Conservation (phyloP, 2,797 vertebrate species). For the Parambassis ranga region DNA sequence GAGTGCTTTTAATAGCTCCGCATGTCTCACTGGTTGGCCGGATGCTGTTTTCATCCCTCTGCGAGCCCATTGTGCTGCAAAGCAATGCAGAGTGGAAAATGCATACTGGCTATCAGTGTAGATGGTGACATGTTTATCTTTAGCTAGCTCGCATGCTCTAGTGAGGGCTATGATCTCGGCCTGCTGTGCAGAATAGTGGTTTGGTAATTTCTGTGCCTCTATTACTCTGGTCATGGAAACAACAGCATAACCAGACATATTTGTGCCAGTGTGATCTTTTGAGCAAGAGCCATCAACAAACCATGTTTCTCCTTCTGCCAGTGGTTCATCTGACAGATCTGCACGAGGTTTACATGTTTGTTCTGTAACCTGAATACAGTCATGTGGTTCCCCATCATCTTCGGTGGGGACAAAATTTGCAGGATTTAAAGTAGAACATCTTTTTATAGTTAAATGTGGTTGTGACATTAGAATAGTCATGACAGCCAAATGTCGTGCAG, state of each 20-base stretch:
- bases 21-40: too few species aligned
- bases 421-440: too few species aligned
- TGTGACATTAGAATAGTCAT: too few species aligned
- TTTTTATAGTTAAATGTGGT: too few species aligned
- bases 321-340: too few species aligned
- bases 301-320: rapidly evolving
- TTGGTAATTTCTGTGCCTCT: neutral
- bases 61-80: neutral
- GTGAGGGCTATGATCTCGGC: neutral
- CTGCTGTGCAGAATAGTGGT: neutral
- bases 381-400: too few species aligned
- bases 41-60: neutral
- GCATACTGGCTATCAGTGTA: neutral
- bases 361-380: too few species aligned
- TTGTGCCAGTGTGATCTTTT: rapidly evolving
- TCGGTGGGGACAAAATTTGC: too few species aligned
- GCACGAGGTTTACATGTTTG: too few species aligned
- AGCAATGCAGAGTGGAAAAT: neutral
- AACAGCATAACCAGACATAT: neutral
- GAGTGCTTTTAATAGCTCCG: too few species aligned
- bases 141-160: neutral
- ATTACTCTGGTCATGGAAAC: neutral
- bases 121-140: neutral
- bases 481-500: too few species aligned
- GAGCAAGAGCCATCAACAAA: neutral